Base-by-base conservation (phyloP, 2,797 vertebrate genomes). In the Acestrorhynchus altus region DNA sequence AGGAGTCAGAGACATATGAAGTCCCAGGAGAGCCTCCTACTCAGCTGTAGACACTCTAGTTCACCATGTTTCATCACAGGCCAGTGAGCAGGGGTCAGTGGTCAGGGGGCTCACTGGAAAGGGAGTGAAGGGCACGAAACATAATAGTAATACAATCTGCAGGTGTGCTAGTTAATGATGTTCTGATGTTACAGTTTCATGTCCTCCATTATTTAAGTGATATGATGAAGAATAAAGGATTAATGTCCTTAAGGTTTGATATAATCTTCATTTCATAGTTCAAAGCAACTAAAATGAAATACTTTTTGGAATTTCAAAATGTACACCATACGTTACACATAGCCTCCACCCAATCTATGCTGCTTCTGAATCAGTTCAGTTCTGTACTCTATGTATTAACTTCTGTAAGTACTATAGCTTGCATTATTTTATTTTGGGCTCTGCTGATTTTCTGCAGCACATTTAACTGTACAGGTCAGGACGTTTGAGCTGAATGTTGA, bases 1-100 rank as follows among this genome's bases (percentile, higher is more conserved):
- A 80, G 76, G 47, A 42, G 4, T 70, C 54, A 73, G 77, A 77
- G 83, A 81, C 83, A 86, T 82, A 73, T 83, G 75, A 84, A 70
- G 76, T 76, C 84, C 66, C 49, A 26, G 26, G 65, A 81, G 76
- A 69, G 51, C 57, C 28, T 70, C 46, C 20, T n/a, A 40, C 61
- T 80, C 64, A 78, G 60, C 76, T 77, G 77, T 72, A 49, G 35
- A 66, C 59, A 31, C 56, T 83, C 68, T 72, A 68, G 52, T 74
- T 78, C 24, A 71, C 31, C 76, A 76, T 73, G 54, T 73, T 84
- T 66, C 24, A 70, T 76, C 67, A 73, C 47, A 47, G 69, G 51
- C 56, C 13, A 68, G 76, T 77, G 63, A 72, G 39, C 57, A 81
- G 65, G 26, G 76, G 65, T 83, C 52, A 83, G 57, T 49, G 80